Base-by-base conservation (phyloP, 2,113 vertebrate species). In the Copsychus sechellarum region DNA sequence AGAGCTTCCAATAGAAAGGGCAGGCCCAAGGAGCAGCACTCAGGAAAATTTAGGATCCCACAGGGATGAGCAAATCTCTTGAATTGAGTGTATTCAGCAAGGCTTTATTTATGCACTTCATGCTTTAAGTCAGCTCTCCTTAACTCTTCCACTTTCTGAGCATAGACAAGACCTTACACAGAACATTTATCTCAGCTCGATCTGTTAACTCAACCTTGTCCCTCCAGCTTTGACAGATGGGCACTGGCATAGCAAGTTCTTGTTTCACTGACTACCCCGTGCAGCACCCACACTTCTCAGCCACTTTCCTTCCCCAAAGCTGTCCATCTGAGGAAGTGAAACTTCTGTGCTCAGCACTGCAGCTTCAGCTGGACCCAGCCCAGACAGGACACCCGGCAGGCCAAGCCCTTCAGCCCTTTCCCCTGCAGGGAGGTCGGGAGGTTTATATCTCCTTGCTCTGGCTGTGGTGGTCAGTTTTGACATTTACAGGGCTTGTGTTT, bases 261-360 rank as follows among this genome's bases (percentile, higher is more conserved):
- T 36, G 13, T 23, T 78, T 34, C 67, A n/a, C 65, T 57, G 14
- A 0, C 33, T 29, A 8, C 22, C 26, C 64, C 0, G 0, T 0
- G 1, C n/a, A n/a, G 45, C 25, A 62, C 25, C 2, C 1, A 33
- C 1, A 3, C 29, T 62, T 38, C 89, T 31, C 26, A 42, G 48
- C 11, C 1, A 3, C 50, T 67, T n/a, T 38, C n/a, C 54, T 47
- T 93, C 72, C 89, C 38, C 33, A 18, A 12, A 36, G 15, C 25
- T 0, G 0, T 3, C 51, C 2, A 2, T 6, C 2, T 0, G 50
- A 87, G 70, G 18, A 81, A 70, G 6, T 1, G 24, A 16, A 16
- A 53, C 12, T 33, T 22, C 38, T 28, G 45, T 43, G 69, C 40
- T 72, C 7, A 3, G 34, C 13, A 2, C 38, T 9, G 42, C 61